Evolutionary conservation across 2,888 invertebrate species (phyloP).

Genomic region (Caenorhabditis sp.): DNA sequence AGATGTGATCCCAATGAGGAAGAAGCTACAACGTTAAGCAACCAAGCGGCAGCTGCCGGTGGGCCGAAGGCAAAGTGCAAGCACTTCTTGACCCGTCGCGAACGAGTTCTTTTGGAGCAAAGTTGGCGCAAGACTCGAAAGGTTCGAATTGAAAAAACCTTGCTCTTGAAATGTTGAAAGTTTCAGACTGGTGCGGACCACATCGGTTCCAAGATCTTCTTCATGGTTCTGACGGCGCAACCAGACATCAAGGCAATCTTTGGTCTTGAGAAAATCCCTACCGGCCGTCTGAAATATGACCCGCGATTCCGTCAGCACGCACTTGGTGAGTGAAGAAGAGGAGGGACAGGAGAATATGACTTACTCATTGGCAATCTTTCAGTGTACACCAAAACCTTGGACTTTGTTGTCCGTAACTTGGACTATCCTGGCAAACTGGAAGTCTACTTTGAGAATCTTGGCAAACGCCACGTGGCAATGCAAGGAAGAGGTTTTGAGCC

Average conservation of each 20-base stretch:
- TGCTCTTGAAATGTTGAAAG: too few species aligned
- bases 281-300: constrained; percentile 78
- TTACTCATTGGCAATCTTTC: constrained; percentile 21
- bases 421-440: constrained; percentile 79
- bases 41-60: constrained; percentile 2
- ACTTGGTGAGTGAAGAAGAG: constrained; percentile 48
- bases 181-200: constrained; percentile 79
- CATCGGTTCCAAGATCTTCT: constrained; percentile 81
- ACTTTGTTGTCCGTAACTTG: constrained; percentile 79
- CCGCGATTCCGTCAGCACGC: constrained; percentile 75
- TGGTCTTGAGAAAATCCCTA: constrained; percentile 79
- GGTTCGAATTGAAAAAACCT: constrained; percentile 66
- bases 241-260: constrained; percentile 81
- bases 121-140: constrained; percentile 80
- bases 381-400: constrained; percentile 78
- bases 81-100: constrained; percentile 75
- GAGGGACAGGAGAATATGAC: not conserved
- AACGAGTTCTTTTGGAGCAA: constrained; percentile 76
- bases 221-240: constrained; percentile 78
- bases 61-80: constrained; percentile 59
- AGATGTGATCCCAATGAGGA: constrained; percentile 59
- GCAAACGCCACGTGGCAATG: constrained; percentile 79
- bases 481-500: constrained; percentile 81
- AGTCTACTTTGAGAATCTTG: constrained; percentile 78
- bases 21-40: constrained; percentile 35